Percentiles rank a stretch among this genome's conserved stretches.
phyloP scores from a whole-genome alignment of 2,888 invertebrate genomes.

The Calliopum simillimum region DNA sequence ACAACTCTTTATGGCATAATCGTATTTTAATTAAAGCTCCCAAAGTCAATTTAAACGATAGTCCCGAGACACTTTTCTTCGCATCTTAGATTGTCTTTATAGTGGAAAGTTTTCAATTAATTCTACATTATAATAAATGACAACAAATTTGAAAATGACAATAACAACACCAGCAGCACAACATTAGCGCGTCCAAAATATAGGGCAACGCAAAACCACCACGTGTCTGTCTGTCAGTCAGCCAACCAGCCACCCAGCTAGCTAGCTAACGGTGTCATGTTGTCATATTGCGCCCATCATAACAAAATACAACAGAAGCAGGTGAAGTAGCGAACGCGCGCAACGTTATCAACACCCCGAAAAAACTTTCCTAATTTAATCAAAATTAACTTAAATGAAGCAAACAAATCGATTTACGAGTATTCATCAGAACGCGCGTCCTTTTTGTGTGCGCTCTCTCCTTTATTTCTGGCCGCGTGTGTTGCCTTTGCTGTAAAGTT shows the following conservation, averaged over 20 bases:
- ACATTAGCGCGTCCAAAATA: not conserved
- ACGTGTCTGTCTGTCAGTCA: not conserved
- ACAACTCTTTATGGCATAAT: not conserved
- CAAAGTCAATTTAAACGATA: too few species aligned
- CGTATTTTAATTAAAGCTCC: conserved; percentile 1
- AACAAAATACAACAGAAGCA: not conserved
- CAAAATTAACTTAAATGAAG: conserved; percentile 20
- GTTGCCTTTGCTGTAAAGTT: too few species aligned
- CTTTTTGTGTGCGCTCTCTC: too few species aligned
- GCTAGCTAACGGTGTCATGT: not conserved
- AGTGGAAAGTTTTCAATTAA: conserved; percentile 17
- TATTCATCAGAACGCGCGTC: not conserved
- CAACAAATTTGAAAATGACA: not conserved
- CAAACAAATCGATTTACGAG: conserved; percentile 10
- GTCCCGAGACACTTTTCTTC: not conserved
- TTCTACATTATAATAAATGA: conserved; percentile 14
- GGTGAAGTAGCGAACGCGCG: not conserved
- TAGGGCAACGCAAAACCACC: not conserved
- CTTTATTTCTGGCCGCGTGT: too few species aligned
- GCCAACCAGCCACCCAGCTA: too few species aligned
- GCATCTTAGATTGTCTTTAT: conserved; percentile 1
- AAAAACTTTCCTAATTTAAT: conserved; percentile 17
- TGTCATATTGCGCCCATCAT: conserved; percentile 3
- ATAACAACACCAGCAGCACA: too few species aligned
- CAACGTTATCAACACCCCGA: not conserved